Evolutionary conservation across 2,113 vertebrate species (phyloP).

Genomic region (Pogonocichla stellata): DNA sequence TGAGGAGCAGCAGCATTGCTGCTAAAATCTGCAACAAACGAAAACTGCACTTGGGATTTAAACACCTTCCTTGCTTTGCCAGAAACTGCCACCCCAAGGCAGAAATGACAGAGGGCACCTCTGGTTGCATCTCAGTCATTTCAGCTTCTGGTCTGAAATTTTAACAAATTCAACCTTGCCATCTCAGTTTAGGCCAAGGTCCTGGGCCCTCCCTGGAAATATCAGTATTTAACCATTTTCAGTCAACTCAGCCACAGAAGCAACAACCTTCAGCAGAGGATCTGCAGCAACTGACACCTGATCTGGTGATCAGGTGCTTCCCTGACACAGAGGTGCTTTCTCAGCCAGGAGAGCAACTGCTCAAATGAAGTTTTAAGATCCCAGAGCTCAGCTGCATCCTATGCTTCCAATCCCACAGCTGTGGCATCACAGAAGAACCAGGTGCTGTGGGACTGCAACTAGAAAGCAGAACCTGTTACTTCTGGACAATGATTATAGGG

Average conservation of each 20-base stretch:
- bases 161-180: neutral
- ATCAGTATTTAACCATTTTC: neutral
- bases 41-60: neutral
- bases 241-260: neutral
- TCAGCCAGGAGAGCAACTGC: neutral
- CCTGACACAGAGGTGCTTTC: neutral
- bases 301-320: neutral
- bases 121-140: neutral
- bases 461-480: neutral
- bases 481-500: neutral
- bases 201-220: neutral
- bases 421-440: neutral
- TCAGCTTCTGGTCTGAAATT: neutral
- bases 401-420: neutral
- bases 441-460: neutral
- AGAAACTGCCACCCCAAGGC: neutral
- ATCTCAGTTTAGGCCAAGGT: neutral
- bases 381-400: neutral
- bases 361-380: neutral
- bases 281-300: neutral
- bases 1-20: neutral
- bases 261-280: neutral
- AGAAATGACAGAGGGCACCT: neutral
- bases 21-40: neutral
- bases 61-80: neutral